Evolutionary conservation across 2,888 invertebrate species (phyloP).

Genomic region (Lacanobia wlatinum): DNA sequence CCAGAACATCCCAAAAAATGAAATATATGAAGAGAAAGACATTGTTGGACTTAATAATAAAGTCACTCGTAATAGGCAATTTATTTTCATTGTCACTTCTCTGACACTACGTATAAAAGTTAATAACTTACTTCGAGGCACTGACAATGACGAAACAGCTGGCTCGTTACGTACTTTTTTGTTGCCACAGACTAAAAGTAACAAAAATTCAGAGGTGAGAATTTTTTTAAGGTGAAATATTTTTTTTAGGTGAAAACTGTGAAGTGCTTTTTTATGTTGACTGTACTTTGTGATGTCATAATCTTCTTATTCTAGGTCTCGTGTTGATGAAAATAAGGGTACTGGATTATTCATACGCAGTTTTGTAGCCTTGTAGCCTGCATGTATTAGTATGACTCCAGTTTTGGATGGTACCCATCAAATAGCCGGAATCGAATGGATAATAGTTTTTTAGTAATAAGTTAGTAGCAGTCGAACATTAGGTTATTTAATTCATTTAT

Average conservation of each 20-base stretch:
- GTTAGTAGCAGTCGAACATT: no score
- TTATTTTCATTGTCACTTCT: slow-evolving; percentile 67
- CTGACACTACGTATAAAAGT: slow-evolving; percentile 67
- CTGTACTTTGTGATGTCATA: slow-evolving; percentile 11
- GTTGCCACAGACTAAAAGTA: slow-evolving; percentile 31
- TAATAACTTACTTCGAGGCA: slow-evolving; percentile 59
- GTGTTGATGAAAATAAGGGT: neutral
- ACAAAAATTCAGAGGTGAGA: slow-evolving; percentile 47
- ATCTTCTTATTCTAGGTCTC: neutral
- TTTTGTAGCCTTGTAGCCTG: neutral
- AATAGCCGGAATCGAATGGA: no score
- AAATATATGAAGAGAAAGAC: slow-evolving; percentile 47
- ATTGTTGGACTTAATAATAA: slow-evolving; percentile 55
- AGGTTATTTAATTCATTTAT: no score
- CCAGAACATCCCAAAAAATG: slow-evolving; percentile 28
- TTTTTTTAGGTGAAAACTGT: neutral
- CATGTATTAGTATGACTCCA: neutral
- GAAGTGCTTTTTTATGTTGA: slow-evolving; percentile 28
- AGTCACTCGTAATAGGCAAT: slow-evolving; percentile 66
- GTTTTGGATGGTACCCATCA: neutral
- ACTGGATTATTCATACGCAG: neutral
- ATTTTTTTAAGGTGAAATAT: slow-evolving; percentile 33
- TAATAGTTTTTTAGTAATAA: no score
- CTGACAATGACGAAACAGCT: slow-evolving; percentile 51
- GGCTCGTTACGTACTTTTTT: slow-evolving; percentile 45